Percentiles rank a stretch among this genome's conserved stretches.
These are phyloP conservation scores for Heliconius himera DNA, from an alignment of 1,140 invertebrate genomes.

Conservation along the genomic window DNA sequence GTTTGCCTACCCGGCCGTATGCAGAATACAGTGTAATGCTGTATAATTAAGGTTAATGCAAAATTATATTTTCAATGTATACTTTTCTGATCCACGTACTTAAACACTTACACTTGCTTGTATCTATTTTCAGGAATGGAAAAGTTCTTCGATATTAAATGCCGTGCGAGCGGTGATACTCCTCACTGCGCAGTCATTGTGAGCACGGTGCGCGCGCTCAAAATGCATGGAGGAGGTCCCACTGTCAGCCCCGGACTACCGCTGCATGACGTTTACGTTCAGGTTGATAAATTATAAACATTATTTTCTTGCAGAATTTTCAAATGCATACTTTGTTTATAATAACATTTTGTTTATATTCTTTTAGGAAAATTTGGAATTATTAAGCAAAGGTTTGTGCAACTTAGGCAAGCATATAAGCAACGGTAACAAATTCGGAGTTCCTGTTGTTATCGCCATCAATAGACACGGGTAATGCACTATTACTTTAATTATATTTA, in stretches of 20 bases:
- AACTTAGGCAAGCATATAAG: slow-evolving; percentile 97
- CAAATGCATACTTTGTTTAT: neutral
- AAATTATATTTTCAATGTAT: neutral
- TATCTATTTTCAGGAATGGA: slow-evolving; percentile 90
- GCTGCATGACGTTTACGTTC: slow-evolving; percentile 91
- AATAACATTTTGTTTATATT: slow-evolving; percentile 15
- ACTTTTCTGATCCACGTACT: neutral
- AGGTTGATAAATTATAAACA: slow-evolving; percentile 58
- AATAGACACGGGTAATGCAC: slow-evolving; percentile 91
- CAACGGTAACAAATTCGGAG: slow-evolving; percentile 94
- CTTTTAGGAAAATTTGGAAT: slow-evolving; percentile 91
- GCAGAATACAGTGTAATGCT: too few species aligned
- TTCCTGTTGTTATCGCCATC: slow-evolving; percentile 97
- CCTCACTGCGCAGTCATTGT: slow-evolving; percentile 97
- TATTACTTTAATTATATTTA: neutral
- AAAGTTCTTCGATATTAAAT: slow-evolving; percentile 99
- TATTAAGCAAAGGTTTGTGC: slow-evolving; percentile 93
- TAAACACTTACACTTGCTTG: neutral
- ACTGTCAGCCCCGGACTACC: slow-evolving; percentile 92
- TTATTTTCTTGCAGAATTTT: neutral
- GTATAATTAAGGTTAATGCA: too few species aligned
- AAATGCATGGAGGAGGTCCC: slow-evolving; percentile 99
- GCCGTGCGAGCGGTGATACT: slow-evolving; percentile 92
- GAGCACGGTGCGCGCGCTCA: slow-evolving; percentile 95
- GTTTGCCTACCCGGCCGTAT: too few species aligned